A percentile compares a stretch with the other conserved stretches of the same genome.
These are phyloP conservation scores for Bucco capensis DNA, from an alignment of 2,113 vertebrate genomes.

Conservation along the genomic window DNA sequence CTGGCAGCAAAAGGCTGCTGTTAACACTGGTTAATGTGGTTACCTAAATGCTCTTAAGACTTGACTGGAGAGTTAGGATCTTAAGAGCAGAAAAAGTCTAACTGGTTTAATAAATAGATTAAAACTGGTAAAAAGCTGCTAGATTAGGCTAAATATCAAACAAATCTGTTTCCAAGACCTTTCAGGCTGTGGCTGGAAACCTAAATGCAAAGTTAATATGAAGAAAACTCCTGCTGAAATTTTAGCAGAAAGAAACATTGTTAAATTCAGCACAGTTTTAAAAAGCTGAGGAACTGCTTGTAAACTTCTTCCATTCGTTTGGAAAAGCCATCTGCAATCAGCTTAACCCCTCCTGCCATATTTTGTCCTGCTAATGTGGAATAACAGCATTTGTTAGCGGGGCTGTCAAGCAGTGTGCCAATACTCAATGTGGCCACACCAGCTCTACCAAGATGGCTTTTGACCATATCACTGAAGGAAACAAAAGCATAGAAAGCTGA, in stretches of 20 bases:
- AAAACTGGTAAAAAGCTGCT: not conserved
- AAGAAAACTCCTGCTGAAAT: not conserved
- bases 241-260: not conserved
- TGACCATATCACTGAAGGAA: not conserved
- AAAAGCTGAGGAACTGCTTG: not conserved
- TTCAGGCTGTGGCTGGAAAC: not conserved
- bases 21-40: not conserved
- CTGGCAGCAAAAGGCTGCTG: not conserved
- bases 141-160: not conserved
- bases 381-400: not conserved
- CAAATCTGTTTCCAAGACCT: not conserved
- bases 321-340: not conserved
- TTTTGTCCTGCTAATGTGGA: not conserved
- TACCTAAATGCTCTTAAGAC: not conserved
- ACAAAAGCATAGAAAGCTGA: not conserved
- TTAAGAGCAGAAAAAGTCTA: not conserved
- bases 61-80: not conserved
- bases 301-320: not conserved
- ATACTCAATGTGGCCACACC: not conserved
- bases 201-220: not conserved
- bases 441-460: not conserved
- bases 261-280: not conserved
- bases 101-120: not conserved
- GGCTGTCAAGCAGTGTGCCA: not conserved
- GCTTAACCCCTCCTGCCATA: not conserved